Conservation (phyloP, 2,797 vertebrate species). For the Lepus oiostolus region DNA sequence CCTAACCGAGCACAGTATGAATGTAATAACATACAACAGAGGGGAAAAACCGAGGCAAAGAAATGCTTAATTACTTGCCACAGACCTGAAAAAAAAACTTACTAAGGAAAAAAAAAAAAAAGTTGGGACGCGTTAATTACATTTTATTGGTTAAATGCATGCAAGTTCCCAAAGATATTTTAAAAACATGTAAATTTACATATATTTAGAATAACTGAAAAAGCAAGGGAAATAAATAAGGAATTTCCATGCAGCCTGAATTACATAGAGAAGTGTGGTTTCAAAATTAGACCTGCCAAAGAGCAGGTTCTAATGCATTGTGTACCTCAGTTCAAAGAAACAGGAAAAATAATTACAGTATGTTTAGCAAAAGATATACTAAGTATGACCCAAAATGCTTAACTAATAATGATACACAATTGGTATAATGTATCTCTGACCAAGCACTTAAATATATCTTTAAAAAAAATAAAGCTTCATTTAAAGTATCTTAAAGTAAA, state of each 20-base stretch:
- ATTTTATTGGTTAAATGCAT: conserved; percentile 17
- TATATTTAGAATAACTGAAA: conserved; percentile 52
- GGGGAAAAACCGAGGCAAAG: conserved; percentile 27
- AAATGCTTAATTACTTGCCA: conserved; percentile 53
- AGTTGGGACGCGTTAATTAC: conserved; percentile 8
- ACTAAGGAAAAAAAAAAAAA: conserved; percentile 18
- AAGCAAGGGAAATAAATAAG: conserved; percentile 45
- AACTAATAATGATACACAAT: conserved; percentile 24
- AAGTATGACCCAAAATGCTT: not conserved
- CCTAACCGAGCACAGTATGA: conserved; percentile 16
- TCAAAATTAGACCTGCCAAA: conserved; percentile 67
- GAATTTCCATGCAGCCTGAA: conserved; percentile 67
- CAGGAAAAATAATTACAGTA: conserved; percentile 17
- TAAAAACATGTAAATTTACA: conserved; percentile 65
- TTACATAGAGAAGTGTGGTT: conserved; percentile 79
- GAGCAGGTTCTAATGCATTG: not conserved
- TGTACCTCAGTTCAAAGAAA: conserved; percentile 29
- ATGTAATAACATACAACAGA: not conserved
- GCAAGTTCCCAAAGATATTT: conserved; percentile 4
- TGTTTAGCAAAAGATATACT: conserved; percentile 51
- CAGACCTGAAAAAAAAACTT: conserved; percentile 22
- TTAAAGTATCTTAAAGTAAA: conserved; percentile 64
- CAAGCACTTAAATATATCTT: conserved; percentile 69
- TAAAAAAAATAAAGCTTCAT: conserved; percentile 37
- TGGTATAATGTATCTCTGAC: not conserved